These are phyloP conservation scores for Danionella dracula DNA, from an alignment of 2,797 vertebrate species.

Conservation along the genomic window DNA sequence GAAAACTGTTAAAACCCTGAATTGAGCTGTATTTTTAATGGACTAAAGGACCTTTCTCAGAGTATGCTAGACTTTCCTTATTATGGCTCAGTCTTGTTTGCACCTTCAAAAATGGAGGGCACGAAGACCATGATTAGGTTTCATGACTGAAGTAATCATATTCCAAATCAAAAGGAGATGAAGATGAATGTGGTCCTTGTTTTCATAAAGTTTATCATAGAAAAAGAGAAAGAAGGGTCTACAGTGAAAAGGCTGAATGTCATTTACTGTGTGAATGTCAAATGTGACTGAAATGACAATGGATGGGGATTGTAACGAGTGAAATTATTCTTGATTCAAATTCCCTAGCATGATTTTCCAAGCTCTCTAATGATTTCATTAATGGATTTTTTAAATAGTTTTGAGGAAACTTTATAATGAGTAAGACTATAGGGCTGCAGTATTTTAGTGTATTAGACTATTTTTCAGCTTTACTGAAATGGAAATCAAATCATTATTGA, in stretches of 20 bases:
- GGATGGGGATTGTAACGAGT: neutral
- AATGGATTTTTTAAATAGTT: neutral
- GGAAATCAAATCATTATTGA: no score
- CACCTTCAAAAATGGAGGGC: constrained; percentile 26
- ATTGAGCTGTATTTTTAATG: constrained; percentile 2
- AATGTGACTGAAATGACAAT: neutral
- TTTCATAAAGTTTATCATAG: constrained; percentile 17
- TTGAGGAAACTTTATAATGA: neutral
- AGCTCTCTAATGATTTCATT: neutral
- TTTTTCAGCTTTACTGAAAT: neutral
- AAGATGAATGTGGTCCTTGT: constrained; percentile 25
- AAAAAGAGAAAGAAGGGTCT: neutral
- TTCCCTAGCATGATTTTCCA: neutral
- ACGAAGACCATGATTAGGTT: constrained; percentile 17
- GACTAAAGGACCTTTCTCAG: constrained; percentile 1
- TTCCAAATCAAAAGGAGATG: constrained; percentile 14
- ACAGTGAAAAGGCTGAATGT: neutral
- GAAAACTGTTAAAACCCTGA: neutral
- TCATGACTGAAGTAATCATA: constrained; percentile 23
- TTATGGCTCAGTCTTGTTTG: constrained; percentile 4
- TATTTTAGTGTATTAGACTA: neutral
- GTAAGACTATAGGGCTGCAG: neutral
- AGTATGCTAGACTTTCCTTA: neutral
- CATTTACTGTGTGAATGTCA: neutral
- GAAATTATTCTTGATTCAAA: neutral